These are phyloP conservation scores for Carabus problematicus DNA, from an alignment of 2,888 invertebrate species.

Conservation along the genomic window DNA sequence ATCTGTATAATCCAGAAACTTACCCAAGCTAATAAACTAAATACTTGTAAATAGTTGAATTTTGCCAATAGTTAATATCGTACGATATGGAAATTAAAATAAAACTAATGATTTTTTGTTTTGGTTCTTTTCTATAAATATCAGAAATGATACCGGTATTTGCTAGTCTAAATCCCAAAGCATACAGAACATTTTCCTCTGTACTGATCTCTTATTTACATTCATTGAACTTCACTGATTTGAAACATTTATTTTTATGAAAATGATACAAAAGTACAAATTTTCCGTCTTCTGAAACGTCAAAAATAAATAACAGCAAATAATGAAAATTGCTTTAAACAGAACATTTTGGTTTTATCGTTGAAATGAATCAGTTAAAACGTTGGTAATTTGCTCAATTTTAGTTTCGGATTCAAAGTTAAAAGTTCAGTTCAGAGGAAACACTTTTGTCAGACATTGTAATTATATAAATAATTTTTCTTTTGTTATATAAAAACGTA, in stretches of 20 bases:
- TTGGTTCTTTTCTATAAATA: slow-evolving; percentile 29
- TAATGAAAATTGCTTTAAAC: slow-evolving; percentile 4
- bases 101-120: slow-evolving; percentile 33
- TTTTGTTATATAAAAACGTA: slow-evolving; percentile 34
- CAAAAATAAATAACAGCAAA: too few relatives aligned
- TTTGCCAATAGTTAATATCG: slow-evolving; percentile 33
- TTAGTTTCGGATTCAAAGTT: slow-evolving; percentile 3
- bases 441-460: slow-evolving; percentile 36
- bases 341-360: background rate
- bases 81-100: background rate
- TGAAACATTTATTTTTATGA: too few relatives aligned
- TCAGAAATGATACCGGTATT: slow-evolving; percentile 30
- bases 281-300: too few relatives aligned
- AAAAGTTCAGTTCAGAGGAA: slow-evolving; percentile 20
- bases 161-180: slow-evolving; percentile 24
- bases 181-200: too few relatives aligned
- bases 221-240: too few relatives aligned
- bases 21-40: slow-evolving; percentile 17
- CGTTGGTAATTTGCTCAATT: too few relatives aligned
- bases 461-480: slow-evolving; percentile 31
- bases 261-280: too few relatives aligned
- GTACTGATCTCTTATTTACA: too few relatives aligned
- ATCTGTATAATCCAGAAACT: slow-evolving; percentile 34
- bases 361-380: background rate
- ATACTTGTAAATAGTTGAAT: slow-evolving; percentile 39